Percentiles rank a stretch among this genome's conserved stretches.
Evolutionary conservation across 2,797 vertebrate genomes (phyloP).

Genomic region (Thalassophryne amazonica): DNA sequence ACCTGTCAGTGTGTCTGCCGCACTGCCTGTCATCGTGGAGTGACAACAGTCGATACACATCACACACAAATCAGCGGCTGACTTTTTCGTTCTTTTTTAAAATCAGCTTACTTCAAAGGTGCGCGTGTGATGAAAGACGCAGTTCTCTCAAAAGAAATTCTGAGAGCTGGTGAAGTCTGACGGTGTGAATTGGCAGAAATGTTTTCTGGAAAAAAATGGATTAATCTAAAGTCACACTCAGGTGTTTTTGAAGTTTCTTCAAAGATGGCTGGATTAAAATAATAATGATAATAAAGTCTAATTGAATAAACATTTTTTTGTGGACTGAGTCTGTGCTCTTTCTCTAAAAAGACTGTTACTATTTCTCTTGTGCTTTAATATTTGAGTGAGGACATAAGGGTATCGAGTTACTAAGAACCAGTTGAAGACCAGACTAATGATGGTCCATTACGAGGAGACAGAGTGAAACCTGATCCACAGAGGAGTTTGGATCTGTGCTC

Average conservation of each 20-base stretch:
- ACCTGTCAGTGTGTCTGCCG: too few species aligned
- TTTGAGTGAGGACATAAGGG: constrained; percentile 37
- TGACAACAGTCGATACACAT: constrained; percentile 1
- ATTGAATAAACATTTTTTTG: constrained; percentile 16
- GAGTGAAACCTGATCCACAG: constrained; percentile 12
- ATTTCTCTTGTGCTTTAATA: constrained; percentile 10
- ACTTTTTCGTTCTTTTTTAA: background rate
- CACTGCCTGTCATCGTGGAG: too few species aligned
- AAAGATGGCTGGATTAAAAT: constrained; percentile 1
- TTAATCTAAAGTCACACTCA: background rate
- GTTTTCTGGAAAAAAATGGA: constrained; percentile 2
- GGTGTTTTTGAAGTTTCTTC: constrained; percentile 1
- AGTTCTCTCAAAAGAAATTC: constrained; percentile 20
- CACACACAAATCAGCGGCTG: background rate
- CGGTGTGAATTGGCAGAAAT: constrained; percentile 25
- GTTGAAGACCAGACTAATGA: constrained; percentile 30
- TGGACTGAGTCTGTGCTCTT: background rate
- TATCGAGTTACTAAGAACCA: constrained; percentile 31
- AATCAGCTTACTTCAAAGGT: constrained; percentile 17
- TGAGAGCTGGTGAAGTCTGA: constrained; percentile 20
- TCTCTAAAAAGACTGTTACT: constrained; percentile 7
- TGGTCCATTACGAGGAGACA: constrained; percentile 16
- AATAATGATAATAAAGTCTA: too few species aligned
- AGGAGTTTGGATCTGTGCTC: background rate
- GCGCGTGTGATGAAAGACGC: constrained; percentile 17